phyloP scores from a whole-genome alignment of 2,797 vertebrate species.

The Hemibagrus guttatus region DNA sequence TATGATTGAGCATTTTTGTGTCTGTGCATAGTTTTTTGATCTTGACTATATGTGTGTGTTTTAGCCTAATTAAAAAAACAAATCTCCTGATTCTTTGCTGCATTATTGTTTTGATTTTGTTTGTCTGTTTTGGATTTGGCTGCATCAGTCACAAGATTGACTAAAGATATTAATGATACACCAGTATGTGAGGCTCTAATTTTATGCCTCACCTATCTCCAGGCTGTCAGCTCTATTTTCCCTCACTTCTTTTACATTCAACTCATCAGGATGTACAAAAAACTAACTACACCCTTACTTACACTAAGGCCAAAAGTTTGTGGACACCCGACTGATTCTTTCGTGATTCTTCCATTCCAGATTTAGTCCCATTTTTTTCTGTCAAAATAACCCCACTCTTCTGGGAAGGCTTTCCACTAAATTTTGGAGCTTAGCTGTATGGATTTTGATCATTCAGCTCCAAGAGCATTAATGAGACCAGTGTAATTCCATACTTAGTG shows the following conservation, averaged over 20 bases:
- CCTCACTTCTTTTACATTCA: not conserved
- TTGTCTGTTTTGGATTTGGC: not conserved
- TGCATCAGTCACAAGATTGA: not conserved
- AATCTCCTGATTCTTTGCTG: not conserved
- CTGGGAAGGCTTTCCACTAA: not conserved
- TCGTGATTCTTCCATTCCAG: not conserved
- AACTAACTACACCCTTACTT: not conserved
- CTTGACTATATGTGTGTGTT: not conserved
- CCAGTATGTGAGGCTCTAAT: not conserved
- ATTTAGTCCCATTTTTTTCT: not conserved
- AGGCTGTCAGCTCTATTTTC: not conserved
- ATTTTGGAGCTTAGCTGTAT: not conserved
- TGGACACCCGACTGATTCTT: not conserved
- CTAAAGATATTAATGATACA: not conserved
- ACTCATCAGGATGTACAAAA: not conserved
- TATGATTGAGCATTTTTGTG: not conserved
- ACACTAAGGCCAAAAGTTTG: not conserved
- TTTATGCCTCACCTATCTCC: not conserved
- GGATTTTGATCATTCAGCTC: not conserved
- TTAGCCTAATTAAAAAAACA: not conserved
- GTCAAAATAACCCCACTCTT: not conserved
- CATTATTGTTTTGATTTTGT: not conserved
- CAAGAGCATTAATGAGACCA: not conserved
- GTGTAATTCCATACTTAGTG: no score
- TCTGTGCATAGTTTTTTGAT: not conserved